Percentiles rank a stretch among this genome's conserved stretches.
Conservation (phyloP, 2,888 invertebrate genomes). For the Camptogramma bilineatum region DNA sequence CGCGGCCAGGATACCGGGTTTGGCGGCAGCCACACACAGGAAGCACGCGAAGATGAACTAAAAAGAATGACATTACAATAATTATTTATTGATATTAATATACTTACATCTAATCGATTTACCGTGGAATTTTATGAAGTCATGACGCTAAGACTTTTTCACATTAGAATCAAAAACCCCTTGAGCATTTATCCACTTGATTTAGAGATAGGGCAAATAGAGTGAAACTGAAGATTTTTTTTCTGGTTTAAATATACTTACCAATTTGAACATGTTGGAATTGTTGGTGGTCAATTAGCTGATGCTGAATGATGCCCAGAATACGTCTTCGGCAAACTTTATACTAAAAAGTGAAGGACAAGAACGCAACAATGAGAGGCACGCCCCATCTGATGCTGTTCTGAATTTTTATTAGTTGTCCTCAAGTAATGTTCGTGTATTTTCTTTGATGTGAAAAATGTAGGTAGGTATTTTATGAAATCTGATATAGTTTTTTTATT, state of each 20-base stretch:
- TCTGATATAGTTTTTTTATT: too few species aligned
- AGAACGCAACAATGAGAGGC: slow-evolving; percentile 42
- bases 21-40: slow-evolving; percentile 77
- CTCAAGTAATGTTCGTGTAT: slow-evolving; percentile 9
- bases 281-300: slow-evolving; percentile 46
- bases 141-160: too few species aligned
- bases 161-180: too few species aligned
- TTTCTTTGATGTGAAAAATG: not conserved
- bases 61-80: slow-evolving; percentile 44
- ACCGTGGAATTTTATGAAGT: too few species aligned
- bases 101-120: too few species aligned
- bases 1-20: slow-evolving; percentile 67
- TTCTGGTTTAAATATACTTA: slow-evolving; percentile 41
- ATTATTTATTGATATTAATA: not conserved
- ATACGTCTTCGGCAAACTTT: slow-evolving; percentile 47
- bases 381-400: slow-evolving; percentile 24
- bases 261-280: slow-evolving; percentile 63
- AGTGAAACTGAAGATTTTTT: too few species aligned
- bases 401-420: slow-evolving; percentile 36
- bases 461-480: too few species aligned
- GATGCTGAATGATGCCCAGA: slow-evolving; percentile 57
- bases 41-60: slow-evolving; percentile 80
- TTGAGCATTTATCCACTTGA: too few species aligned
- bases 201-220: too few species aligned
- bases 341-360: slow-evolving; percentile 64